Conservation (phyloP, 1,140 invertebrate genomes). For the Heliconius congener region DNA sequence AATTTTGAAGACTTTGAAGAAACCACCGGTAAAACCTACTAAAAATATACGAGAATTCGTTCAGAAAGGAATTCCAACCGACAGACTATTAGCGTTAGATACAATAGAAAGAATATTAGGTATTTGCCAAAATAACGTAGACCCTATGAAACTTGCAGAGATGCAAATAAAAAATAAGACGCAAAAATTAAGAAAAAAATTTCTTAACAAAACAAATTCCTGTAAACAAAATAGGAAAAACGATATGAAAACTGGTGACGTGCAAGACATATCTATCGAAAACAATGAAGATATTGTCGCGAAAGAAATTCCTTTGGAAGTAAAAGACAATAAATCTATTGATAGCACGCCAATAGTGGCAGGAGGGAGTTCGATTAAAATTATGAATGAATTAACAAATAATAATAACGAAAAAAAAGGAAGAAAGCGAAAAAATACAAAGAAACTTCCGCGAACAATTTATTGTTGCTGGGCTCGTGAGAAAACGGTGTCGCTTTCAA, state of each 20-base stretch:
- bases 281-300: neutral
- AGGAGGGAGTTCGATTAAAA: neutral
- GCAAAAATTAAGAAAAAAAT: neutral
- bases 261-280: conserved; percentile 8
- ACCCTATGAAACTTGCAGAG: neutral
- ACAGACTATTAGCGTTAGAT: conserved; percentile 37
- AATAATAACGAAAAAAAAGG: neutral
- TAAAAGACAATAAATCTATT: neutral
- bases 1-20: neutral
- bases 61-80: conserved; percentile 10
- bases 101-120: conserved; percentile 45
- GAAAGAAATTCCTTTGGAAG: neutral
- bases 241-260: conserved; percentile 6
- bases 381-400: neutral
- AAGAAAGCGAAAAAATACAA: neutral
- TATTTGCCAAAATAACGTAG: conserved; percentile 20
- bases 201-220: neutral
- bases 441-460: conserved; percentile 1
- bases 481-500: conserved; percentile 22
- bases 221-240: neutral
- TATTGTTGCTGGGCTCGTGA: conserved; percentile 44
- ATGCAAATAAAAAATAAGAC: neutral
- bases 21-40: neutral
- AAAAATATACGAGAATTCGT: neutral
- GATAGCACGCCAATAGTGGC: neutral